Conservation (phyloP, 2,888 invertebrate genomes). For the Pollenia labialis region DNA sequence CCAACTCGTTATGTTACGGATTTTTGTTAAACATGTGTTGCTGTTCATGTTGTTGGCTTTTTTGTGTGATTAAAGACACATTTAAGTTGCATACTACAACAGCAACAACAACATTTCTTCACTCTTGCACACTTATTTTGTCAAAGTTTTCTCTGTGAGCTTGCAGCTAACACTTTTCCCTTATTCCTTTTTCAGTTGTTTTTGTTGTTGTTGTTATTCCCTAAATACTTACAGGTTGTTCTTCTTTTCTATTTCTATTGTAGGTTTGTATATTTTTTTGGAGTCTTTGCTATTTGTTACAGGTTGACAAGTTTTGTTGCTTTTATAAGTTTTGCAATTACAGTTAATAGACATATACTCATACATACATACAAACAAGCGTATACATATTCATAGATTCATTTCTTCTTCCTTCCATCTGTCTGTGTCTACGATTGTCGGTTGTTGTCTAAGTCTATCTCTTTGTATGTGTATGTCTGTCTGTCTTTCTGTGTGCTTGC, state of each 20-base stretch:
- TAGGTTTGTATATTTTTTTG: slow-evolving; percentile 39
- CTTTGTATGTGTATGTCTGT: slow-evolving; percentile 22
- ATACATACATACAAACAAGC: slow-evolving; percentile 7
- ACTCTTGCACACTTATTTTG: slow-evolving; percentile 56
- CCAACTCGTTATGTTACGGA: slow-evolving; percentile 73
- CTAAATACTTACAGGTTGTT: slow-evolving; percentile 70
- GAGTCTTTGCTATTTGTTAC: slow-evolving; percentile 64
- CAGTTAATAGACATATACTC: slow-evolving; percentile 15
- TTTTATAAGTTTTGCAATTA: slow-evolving; percentile 50
- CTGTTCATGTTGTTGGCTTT: slow-evolving; percentile 71
- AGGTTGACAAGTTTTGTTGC: slow-evolving; percentile 69
- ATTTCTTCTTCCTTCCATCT: slow-evolving; percentile 37
- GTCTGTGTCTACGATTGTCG: slow-evolving; percentile 24
- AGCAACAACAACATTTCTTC: slow-evolving; percentile 39
- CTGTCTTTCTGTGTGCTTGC: slow-evolving; percentile 46
- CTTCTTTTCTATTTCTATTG: slow-evolving; percentile 75
- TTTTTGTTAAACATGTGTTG: slow-evolving; percentile 71
- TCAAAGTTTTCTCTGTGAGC: slow-evolving; percentile 51
- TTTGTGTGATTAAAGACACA: slow-evolving; percentile 68
- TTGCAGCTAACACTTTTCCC: slow-evolving; percentile 66
- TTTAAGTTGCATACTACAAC: slow-evolving; percentile 64
- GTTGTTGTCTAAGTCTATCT: slow-evolving; percentile 28
- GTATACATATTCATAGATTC: slow-evolving; percentile 42
- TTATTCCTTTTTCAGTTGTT: slow-evolving; percentile 68
- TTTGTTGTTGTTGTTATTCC: slow-evolving; percentile 68